Evolutionary conservation across 2,888 invertebrate genomes (phyloP).

Genomic region (Eristalis intricaria): DNA sequence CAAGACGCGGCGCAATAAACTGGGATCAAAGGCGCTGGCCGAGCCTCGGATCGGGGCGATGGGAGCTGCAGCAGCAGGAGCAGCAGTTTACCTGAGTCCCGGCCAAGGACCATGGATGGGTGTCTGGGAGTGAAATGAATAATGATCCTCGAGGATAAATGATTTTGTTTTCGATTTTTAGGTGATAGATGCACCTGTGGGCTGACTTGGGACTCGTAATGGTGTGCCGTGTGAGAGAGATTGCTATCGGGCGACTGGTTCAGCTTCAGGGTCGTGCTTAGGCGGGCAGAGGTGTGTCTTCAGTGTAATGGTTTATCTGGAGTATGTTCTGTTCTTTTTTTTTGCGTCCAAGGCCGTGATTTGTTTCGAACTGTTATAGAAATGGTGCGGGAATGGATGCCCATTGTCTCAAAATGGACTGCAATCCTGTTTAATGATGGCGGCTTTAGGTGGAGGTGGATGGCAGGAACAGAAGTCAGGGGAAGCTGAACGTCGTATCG

Average conservation of each 20-base stretch:
- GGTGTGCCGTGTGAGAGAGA: not conserved
- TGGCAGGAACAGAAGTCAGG: too few relatives aligned
- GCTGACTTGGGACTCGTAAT: not conserved
- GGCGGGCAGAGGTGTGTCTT: not conserved
- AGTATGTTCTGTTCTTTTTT: too few relatives aligned
- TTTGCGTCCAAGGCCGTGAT: not conserved
- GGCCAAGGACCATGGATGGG: not conserved
- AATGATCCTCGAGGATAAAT: not conserved
- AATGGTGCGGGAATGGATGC: not conserved
- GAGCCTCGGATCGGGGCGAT: not conserved
- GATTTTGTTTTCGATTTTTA: slow-evolving; percentile 1
- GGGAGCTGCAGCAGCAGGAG: slow-evolving; percentile 8
- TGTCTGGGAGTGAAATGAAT: not conserved
- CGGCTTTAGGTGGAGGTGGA: too few relatives aligned
- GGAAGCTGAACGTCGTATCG: too few relatives aligned
- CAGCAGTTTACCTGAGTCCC: not conserved
- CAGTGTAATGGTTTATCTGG: not conserved
- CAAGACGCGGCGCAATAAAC: slow-evolving; percentile 68
- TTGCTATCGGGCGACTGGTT: not conserved
- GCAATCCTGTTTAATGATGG: too few relatives aligned
- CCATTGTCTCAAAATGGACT: not conserved
- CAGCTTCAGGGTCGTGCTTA: not conserved
- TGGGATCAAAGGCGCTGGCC: slow-evolving; percentile 55
- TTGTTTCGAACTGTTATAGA: not conserved
- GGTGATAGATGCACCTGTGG: slow-evolving; percentile 34